Percentiles rank a stretch among this genome's conserved stretches.
phyloP scores from a whole-genome alignment of 2,888 invertebrate species.

The Drosophila nr. perissopoda region DNA sequence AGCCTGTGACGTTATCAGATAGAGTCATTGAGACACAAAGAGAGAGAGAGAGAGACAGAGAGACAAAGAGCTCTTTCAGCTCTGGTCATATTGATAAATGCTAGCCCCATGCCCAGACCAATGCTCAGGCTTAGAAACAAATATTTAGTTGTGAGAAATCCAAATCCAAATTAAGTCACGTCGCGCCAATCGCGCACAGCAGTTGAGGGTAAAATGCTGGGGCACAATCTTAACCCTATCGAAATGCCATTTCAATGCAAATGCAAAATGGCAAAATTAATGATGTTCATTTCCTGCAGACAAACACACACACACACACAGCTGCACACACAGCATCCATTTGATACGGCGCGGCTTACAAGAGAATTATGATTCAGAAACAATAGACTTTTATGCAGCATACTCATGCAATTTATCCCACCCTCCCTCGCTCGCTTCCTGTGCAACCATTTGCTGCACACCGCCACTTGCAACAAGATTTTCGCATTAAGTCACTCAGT shows the following conservation, averaged over 20 bases:
- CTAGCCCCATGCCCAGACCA: not conserved
- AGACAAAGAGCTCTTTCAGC: not conserved
- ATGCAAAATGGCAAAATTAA: constrained; percentile 80
- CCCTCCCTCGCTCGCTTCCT: constrained; percentile 6
- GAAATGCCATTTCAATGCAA: constrained; percentile 81
- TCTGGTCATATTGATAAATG: constrained; percentile 78
- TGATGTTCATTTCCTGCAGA: constrained; percentile 79
- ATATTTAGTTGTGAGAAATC: constrained; percentile 76
- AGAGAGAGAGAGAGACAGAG: not conserved
- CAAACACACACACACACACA: constrained; percentile 2
- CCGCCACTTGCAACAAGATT: constrained; percentile 77
- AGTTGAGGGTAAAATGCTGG: constrained; percentile 53
- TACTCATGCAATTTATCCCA: constrained; percentile 12
- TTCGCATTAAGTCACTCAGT: constrained; percentile 70
- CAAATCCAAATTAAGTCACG: constrained; percentile 83
- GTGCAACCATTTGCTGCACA: constrained; percentile 60
- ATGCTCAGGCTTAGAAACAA: constrained; percentile 40
- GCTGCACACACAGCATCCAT: constrained; percentile 20
- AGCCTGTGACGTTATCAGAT: constrained; percentile 67
- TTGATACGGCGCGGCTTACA: constrained; percentile 66
- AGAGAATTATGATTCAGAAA: constrained; percentile 80
- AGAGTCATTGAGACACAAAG: not conserved
- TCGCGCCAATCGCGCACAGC: constrained; percentile 83
- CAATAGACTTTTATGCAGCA: constrained; percentile 77
- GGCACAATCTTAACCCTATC: constrained; percentile 71